A percentile compares a stretch with the other conserved stretches of the same genome.
Evolutionary conservation across 2,113 vertebrate genomes (phyloP).

Genomic region (Haliaeetus leucogaster): DNA sequence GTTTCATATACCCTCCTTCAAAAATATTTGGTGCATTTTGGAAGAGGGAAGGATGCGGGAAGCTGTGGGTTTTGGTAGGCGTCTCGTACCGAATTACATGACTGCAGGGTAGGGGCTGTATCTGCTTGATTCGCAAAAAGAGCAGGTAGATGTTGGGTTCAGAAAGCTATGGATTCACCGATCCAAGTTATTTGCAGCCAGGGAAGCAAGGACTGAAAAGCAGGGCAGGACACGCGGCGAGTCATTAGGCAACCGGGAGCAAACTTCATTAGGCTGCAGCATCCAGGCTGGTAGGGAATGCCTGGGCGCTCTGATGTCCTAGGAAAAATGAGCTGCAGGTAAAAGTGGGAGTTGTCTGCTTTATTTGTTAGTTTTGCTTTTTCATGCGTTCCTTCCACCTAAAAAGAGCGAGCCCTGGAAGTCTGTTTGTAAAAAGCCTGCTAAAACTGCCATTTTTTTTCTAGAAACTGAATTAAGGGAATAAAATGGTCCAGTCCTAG

Average conservation of each 20-base stretch:
- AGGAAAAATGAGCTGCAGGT: background rate
- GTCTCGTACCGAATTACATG: background rate
- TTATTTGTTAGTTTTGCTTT: background rate
- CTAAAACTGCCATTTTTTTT: background rate
- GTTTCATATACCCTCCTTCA: rapidly evolving
- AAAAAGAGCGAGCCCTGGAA: background rate
- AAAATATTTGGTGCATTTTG: background rate
- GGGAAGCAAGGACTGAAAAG: background rate
- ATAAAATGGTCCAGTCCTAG: background rate
- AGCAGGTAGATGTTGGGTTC: background rate
- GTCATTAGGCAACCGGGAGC: too few species aligned
- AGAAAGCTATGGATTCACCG: background rate
- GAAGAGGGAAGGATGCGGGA: background rate
- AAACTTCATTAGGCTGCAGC: background rate
- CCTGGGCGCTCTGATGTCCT: background rate
- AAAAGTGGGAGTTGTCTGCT: background rate
- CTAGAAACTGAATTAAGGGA: background rate
- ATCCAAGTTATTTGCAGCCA: background rate
- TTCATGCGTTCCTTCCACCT: rapidly evolving
- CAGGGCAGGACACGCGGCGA: too few species aligned
- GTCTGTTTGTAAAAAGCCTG: background rate
- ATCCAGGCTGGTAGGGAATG: background rate
- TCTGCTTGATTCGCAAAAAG: too few species aligned
- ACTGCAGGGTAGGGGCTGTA: background rate
- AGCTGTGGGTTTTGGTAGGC: background rate